Base-by-base conservation (phyloP, 1,140 invertebrate species). In the Mercenaria mercenaria region DNA sequence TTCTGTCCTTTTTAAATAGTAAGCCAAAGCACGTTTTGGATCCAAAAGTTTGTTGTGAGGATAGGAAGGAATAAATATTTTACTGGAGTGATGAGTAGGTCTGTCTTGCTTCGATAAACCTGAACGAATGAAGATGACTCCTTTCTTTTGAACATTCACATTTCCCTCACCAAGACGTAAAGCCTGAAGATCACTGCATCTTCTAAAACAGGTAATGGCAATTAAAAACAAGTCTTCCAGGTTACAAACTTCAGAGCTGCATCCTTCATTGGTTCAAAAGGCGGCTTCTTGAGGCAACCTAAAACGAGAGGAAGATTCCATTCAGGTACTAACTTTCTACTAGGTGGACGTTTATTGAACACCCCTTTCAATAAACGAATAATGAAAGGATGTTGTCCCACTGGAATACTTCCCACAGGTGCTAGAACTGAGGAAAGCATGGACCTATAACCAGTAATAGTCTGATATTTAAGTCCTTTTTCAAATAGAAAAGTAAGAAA, bases 41-140 rank as follows among this genome's bases (percentile, higher is more conserved):
- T 88, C 88, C 1, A 88, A 20, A 23, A 72, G 50, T 77, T 80
- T 77, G 59, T 90, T 76, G 32, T 69, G n/a, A 39, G 88, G 6
- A 47, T 88, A 91, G 15, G 80, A 20, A 26, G 91, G 88, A 59
- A 91, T 56, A 90, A 91, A 91, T n/a, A 72, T 80, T 23, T 72
- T 72, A 26, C 34, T 52, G 23, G 34, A 50, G 72, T 37, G 32
- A 84, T 90, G 88, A 41, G 29, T 56, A 37, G 20, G 61, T 52
- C 91, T 56, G 50, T 88, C 80, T 88, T 91, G 84, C 52, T 90
- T 90, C 13, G 88, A 26, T n/a, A 91, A 81, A 61, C 83, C 77
- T 26, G 43, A 20, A 34, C 79, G 39, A 23, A 82, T 59, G 72
- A 90, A 91, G 39, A 88, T 90, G 0, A 91, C 43, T n/a, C 85